Conservation (phyloP, 1,140 invertebrate species). For the Drosophila arawakana region DNA sequence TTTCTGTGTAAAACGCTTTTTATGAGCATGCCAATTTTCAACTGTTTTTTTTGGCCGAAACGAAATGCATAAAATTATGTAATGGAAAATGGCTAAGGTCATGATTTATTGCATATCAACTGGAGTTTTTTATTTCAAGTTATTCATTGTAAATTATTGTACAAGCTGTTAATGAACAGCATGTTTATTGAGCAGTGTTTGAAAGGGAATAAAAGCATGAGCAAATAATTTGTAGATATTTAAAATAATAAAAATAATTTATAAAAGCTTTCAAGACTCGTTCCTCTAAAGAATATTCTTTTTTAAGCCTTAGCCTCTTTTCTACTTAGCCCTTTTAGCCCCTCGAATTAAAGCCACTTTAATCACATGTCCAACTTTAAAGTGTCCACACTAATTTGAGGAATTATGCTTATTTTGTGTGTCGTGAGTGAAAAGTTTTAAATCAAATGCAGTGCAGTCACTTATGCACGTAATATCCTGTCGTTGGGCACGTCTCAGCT, state of each 20-base stretch:
- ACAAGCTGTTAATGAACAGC: too few species aligned
- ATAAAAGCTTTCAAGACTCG: too few species aligned
- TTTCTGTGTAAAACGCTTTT: constrained; percentile 1
- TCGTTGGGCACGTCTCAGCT: constrained; percentile 57
- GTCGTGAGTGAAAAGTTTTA: not conserved
- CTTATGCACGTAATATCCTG: constrained; percentile 69
- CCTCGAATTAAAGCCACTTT: not conserved
- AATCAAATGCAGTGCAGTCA: constrained; percentile 30
- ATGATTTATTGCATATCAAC: constrained; percentile 3
- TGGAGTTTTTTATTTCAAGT: too few species aligned
- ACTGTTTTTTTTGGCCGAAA: not conserved
- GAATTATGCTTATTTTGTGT: constrained; percentile 12
- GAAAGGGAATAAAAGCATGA: too few species aligned
- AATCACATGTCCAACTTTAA: not conserved
- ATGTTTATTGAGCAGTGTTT: too few species aligned
- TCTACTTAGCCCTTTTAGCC: too few species aligned
- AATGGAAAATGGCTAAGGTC: not conserved
- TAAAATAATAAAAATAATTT: too few species aligned
- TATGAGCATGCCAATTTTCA: not conserved
- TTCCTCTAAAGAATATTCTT: too few species aligned
- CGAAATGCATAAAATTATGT: constrained; percentile 1
- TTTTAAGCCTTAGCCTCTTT: too few species aligned
- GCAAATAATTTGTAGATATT: too few species aligned
- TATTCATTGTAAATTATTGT: too few species aligned
- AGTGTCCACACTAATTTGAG: constrained; percentile 6